Percentiles rank a stretch among this genome's conserved stretches.
These are phyloP conservation scores for Empis livida DNA, from an alignment of 2,888 invertebrate species.

Conservation along the genomic window DNA sequence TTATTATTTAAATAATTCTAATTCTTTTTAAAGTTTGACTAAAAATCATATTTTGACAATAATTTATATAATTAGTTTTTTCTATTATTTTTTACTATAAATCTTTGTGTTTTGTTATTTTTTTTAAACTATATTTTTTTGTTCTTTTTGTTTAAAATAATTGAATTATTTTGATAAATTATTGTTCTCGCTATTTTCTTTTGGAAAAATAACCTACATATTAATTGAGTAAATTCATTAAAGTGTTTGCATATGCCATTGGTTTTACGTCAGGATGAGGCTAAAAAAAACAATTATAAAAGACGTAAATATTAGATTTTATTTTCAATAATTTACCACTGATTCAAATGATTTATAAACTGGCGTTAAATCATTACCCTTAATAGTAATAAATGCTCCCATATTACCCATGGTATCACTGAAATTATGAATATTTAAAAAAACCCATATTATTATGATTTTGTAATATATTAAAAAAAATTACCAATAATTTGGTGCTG, in stretches of 20 bases:
- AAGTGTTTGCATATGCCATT: constrained; percentile 89
- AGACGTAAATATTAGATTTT: background rate
- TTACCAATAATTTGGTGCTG: constrained; percentile 98
- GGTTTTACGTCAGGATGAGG: constrained; percentile 95
- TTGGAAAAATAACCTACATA: background rate
- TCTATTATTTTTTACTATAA: background rate
- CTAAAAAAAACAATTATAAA: constrained; percentile 43
- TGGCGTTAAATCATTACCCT: constrained; percentile 82
- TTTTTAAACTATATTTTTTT: background rate
- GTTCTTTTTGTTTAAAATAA: too few species aligned
- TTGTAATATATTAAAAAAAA: background rate
- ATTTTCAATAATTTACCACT: constrained; percentile 56
- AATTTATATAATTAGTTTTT: background rate
- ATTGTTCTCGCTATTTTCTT: background rate
- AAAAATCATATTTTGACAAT: too few species aligned
- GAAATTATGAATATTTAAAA: constrained; percentile 23
- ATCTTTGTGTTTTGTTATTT: background rate
- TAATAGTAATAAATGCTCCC: constrained; percentile 93
- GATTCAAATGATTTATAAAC: constrained; percentile 85
- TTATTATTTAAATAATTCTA: too few species aligned
- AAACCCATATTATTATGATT: too few species aligned
- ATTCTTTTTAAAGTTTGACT: too few species aligned
- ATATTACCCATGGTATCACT: constrained; percentile 99
- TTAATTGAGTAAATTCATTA: constrained; percentile 49
- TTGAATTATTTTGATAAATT: background rate